Evolutionary conservation across 2,797 vertebrate species (phyloP), one percentile per base, ranked within the genome.

Genomic region (Holocentrus rufus): DNA sequence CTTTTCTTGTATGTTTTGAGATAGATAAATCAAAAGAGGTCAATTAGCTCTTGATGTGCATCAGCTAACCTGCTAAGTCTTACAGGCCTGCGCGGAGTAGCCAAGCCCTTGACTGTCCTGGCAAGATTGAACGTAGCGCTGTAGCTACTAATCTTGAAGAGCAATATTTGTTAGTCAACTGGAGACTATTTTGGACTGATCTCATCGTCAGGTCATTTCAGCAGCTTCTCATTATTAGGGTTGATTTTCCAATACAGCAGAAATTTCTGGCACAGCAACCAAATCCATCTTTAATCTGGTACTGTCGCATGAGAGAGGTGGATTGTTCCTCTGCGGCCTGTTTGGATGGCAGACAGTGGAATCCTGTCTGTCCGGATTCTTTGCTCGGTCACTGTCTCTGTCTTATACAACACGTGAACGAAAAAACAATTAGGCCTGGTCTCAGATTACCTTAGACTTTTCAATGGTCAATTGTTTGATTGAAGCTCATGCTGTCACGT

Each of bases 181-280:
- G 65, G 63, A 78, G 55, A 67, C 31, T 34, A 34, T 79, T 78
- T 62, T 75, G 17, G 67, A 69, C 74, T 17, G 53, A 56, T 69
- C 61, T 66, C 59, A 22, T 54, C 72, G 72, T 87, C 76, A 52
- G 47, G 63, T 73, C 53, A 2, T 92, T 92, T 93, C 93, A 92
- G 68, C 93, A 88, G 83, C 87, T 88, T 80, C 76, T 92, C 77
- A 93, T 94, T 91, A 89, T 65, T 62, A 27, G 34, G 56, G 77
- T 57, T 81, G 66, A 88, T 89, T 88, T 87, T 90, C 72, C 75
- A 71, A 85, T 61, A 55, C 69, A 50, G 62, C 65, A 69, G 56
- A 80, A 7, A 65, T 77, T 83, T 80, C 74, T 85, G 82, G 69
- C 63, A 67, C 23, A 0, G 90, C 80, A 92, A 92, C 82, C 63